These are phyloP conservation scores for Poeciliopsis gracilis DNA, from an alignment of 2,797 vertebrate genomes.

Conservation along the genomic window DNA sequence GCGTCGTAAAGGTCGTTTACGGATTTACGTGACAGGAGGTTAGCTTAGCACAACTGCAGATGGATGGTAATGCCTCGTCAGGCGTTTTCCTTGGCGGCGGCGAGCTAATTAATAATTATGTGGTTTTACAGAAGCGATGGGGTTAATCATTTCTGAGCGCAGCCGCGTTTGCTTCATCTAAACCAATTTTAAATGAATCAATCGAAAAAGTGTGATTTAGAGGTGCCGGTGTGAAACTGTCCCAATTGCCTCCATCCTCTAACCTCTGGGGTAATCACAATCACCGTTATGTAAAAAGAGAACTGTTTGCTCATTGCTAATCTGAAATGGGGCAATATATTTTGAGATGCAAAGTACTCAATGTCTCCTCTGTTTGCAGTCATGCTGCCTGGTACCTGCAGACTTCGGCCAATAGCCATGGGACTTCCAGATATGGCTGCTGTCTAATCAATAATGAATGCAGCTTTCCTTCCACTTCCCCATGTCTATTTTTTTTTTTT, in stretches of 20 bases:
- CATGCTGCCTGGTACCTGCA: slow-evolving; percentile 29
- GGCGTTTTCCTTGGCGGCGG: background rate
- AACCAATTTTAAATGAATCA: background rate
- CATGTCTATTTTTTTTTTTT: slow-evolving; percentile 1
- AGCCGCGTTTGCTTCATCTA: background rate
- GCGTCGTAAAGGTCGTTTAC: background rate
- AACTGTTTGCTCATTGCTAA: background rate
- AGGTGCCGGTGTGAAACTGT: background rate
- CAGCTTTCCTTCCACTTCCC: slow-evolving; percentile 51
- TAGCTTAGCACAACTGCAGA: background rate
- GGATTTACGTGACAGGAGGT: background rate
- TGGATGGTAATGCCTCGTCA: background rate
- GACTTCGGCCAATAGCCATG: slow-evolving; percentile 34
- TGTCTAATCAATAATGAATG: slow-evolving; percentile 77
- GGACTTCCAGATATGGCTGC: slow-evolving; percentile 57
- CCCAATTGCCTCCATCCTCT: no score
- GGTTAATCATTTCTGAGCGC: background rate
- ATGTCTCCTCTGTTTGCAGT: slow-evolving; percentile 6
- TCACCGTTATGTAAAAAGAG: background rate
- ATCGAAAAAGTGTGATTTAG: background rate
- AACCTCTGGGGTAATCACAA: background rate
- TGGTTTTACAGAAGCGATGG: background rate
- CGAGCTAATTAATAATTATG: slow-evolving; percentile 1
- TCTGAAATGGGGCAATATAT: background rate
- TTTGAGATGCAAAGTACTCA: background rate